Evolutionary conservation across 64 coral and sea anemone species (phyloP), one percentile per base, ranked within the genome.

Genomic region (Stylophora pistillata): DNA sequence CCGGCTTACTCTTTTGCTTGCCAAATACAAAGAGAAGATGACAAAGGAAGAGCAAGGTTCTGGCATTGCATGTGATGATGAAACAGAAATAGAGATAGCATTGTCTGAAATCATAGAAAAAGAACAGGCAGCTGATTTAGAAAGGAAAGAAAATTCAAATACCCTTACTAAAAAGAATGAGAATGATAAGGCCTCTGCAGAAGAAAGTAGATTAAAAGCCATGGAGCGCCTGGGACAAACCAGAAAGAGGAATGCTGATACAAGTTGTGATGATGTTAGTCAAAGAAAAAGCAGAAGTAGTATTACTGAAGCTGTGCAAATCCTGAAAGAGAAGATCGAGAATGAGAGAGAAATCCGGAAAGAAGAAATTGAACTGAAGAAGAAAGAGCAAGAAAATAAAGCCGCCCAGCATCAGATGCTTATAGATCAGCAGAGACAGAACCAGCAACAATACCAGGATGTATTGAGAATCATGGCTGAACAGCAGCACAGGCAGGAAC

Each of bases 311-410:
- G 89, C 89, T 83, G 71, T 86, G 56, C 73, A 83, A 33, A 63
- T 53, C n/a, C 58, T 91, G 29, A 83, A 85, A 63, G 89, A 91
- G 26, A 91, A 85, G 61, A 65, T 70, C 76, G 56, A 81, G 56
- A 81, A 41, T 62, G 56, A 64, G 28, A 64, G 10, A 68, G 64
- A 82, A 75, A 74, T 62, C 30, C n/a, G 82, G 29, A 74, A 75
- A 52, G 89, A 91, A 61, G 80, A 84, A 56, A 74, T 76, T 65
- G 79, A 84, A 79, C 27, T 79, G 10, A 81, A 41, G 79, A 85
- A 83, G 78, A 90, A 90, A 85, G 71, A 91, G 70, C 79, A 91
- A 76, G 79, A 91, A 85, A 82, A 85, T 57, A 73, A 75, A 85
- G 79, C 71, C 18, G 55, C 66, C 30, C 62, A 85, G 78, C 70